Conservation (phyloP, 1,140 invertebrate genomes). For the Drosophila orosa region DNA sequence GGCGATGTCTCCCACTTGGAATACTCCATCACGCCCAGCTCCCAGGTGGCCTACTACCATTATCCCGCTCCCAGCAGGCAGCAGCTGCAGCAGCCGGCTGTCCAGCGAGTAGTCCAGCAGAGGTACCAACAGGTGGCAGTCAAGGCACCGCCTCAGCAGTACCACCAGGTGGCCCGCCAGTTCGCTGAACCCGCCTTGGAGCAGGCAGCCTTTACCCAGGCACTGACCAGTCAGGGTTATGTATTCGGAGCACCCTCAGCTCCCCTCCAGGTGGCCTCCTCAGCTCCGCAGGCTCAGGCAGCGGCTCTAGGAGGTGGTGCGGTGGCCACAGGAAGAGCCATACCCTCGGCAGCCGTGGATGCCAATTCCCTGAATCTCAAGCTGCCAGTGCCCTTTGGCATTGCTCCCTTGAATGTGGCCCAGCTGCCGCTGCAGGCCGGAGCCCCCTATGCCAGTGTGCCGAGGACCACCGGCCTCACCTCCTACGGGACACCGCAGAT, state of each 20-base stretch:
- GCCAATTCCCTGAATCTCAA: constrained; percentile 72
- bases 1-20: constrained; percentile 67
- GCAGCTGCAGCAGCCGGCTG: not conserved
- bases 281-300: constrained; percentile 6
- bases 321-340: constrained; percentile 29
- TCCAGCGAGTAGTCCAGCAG: constrained; percentile 24
- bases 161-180: constrained; percentile 50
- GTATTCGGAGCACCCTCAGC: constrained; percentile 54
- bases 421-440: constrained; percentile 76
- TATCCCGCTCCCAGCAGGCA: constrained; percentile 60
- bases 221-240: constrained; percentile 73
- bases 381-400: constrained; percentile 73
- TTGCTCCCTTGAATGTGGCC: constrained; percentile 72
- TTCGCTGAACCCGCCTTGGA: constrained; percentile 69
- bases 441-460: constrained; percentile 68
- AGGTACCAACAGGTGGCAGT: constrained; percentile 19
- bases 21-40: constrained; percentile 61
- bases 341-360: constrained; percentile 35
- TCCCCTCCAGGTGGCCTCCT: constrained; percentile 13
- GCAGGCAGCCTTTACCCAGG: constrained; percentile 76
- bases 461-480: constrained; percentile 68
- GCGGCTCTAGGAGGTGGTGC: not conserved
- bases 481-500: constrained; percentile 76
- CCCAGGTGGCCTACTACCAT: constrained; percentile 73
- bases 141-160: constrained; percentile 22